phyloP scores from a whole-genome alignment of 2,888 invertebrate genomes.

The Ommatoiulus sabulosus region DNA sequence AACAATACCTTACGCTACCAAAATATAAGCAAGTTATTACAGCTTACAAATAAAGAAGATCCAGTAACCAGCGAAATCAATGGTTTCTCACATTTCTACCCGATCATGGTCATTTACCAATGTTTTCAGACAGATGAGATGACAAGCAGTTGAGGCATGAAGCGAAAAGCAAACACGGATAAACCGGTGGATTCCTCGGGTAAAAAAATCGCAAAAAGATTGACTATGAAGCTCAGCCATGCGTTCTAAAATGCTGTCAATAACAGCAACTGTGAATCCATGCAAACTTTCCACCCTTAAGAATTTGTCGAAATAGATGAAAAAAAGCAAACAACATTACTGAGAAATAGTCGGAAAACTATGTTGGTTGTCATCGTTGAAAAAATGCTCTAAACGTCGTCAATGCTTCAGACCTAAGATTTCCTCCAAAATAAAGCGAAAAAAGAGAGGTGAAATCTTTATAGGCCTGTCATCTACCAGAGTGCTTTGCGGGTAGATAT shows the following conservation, averaged over 20 bases:
- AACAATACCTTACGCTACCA: not conserved
- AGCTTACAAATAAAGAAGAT: not conserved
- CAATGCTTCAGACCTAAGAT: not conserved
- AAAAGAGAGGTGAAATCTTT: too few species aligned
- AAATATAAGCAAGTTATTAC: not conserved
- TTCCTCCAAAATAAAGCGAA: not conserved
- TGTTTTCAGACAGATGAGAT: constrained; percentile 28
- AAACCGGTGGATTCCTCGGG: constrained; percentile 27
- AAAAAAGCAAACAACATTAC: constrained; percentile 6
- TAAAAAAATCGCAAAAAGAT: constrained; percentile 10
- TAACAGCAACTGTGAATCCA: constrained; percentile 46
- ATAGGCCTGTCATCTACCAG: too few species aligned
- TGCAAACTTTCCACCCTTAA: constrained; percentile 42
- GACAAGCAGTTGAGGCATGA: constrained; percentile 47
- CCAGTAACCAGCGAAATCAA: not conserved
- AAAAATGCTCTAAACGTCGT: not conserved
- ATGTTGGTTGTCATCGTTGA: not conserved
- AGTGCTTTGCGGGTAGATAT: too few species aligned
- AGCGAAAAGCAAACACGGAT: constrained; percentile 48
- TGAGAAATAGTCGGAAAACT: not conserved
- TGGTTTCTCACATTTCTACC: not conserved
- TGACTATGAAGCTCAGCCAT: constrained; percentile 29
- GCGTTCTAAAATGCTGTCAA: constrained; percentile 48
- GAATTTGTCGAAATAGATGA: constrained; percentile 39
- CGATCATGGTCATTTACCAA: constrained; percentile 15